phyloP scores from a whole-genome alignment of 2,797 vertebrate genomes.

The Xiphophorus birchmanni region DNA sequence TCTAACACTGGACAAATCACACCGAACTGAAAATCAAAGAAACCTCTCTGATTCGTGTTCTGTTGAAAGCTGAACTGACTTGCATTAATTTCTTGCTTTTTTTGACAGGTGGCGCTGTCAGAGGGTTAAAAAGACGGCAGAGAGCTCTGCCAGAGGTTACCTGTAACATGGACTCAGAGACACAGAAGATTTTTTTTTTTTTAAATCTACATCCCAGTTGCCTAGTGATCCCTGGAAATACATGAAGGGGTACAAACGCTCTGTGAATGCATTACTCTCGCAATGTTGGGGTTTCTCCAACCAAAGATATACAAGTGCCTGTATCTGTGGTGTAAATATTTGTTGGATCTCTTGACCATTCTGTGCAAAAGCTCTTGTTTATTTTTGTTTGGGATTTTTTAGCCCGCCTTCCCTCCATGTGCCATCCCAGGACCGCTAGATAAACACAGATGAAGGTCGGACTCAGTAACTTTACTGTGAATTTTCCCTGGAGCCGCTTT shows the following conservation, averaged over 20 bases:
- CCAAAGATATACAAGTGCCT: conserved; percentile 99
- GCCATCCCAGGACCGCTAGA: conserved; percentile 64
- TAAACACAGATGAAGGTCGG: conserved; percentile 34
- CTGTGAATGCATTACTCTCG: conserved; percentile 90
- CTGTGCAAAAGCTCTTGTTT: conserved; percentile 62
- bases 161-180: conserved; percentile 58
- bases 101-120: conserved; percentile 90
- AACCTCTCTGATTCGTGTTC: not conserved
- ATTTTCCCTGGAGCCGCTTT: not conserved
- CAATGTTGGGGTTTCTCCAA: conserved; percentile 99
- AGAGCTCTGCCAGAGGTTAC: conserved; percentile 62
- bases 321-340: conserved; percentile 98
- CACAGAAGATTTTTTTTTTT: conserved; percentile 29
- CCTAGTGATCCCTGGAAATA: conserved; percentile 86
- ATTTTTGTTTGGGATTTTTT: conserved; percentile 43
- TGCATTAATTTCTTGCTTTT: conserved; percentile 37
- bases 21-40: not conserved
- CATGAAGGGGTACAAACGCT: conserved; percentile 82
- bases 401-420: conserved; percentile 57
- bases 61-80: conserved; percentile 8
- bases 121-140: conserved; percentile 83
- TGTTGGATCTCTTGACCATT: conserved; percentile 82
- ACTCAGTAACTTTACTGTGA: conserved; percentile 8
- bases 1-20: not conserved
- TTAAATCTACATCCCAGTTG: conserved; percentile 78